Conservation (phyloP, 2,113 vertebrate species). For the Ahaetulla prasina region DNA sequence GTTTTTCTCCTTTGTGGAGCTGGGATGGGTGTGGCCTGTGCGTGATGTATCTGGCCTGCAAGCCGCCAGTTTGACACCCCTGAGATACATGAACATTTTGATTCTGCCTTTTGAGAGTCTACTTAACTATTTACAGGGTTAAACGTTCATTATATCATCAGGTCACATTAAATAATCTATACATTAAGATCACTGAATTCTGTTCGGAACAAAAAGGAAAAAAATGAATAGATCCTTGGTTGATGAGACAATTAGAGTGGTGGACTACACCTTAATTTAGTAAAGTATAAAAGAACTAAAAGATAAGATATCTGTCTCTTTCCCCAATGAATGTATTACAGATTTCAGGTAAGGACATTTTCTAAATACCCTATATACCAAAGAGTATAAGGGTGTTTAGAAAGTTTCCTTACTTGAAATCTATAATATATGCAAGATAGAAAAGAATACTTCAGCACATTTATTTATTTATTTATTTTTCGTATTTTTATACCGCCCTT, state of each 20-base stretch:
- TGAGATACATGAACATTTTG: not conserved
- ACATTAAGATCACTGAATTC: slow-evolving; percentile 5
- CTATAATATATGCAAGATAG: not conserved
- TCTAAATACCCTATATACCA: not conserved
- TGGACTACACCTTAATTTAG: not conserved
- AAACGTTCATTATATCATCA: slow-evolving; percentile 23
- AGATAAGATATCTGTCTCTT: not conserved
- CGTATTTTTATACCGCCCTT: too few species aligned
- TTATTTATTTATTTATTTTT: too few species aligned
- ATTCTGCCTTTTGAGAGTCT: slow-evolving; percentile 18
- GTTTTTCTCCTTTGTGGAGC: too few species aligned
- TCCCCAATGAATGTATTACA: not conserved
- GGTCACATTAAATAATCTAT: slow-evolving; percentile 41
- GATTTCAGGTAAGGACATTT: not conserved
- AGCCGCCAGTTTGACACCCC: too few species aligned
- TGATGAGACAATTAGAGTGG: not conserved
- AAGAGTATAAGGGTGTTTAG: not conserved
- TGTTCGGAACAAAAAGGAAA: slow-evolving; percentile 12
- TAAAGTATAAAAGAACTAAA: not conserved
- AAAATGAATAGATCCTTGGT: not conserved
- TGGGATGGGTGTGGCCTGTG: too few species aligned
- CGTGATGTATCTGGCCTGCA: too few species aligned
- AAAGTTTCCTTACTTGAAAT: too few species aligned
- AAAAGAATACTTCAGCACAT: not conserved
- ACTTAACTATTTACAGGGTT: not conserved